Base-by-base conservation (phyloP, 2,888 invertebrate genomes). In the Ecdyonurus torrentis region DNA sequence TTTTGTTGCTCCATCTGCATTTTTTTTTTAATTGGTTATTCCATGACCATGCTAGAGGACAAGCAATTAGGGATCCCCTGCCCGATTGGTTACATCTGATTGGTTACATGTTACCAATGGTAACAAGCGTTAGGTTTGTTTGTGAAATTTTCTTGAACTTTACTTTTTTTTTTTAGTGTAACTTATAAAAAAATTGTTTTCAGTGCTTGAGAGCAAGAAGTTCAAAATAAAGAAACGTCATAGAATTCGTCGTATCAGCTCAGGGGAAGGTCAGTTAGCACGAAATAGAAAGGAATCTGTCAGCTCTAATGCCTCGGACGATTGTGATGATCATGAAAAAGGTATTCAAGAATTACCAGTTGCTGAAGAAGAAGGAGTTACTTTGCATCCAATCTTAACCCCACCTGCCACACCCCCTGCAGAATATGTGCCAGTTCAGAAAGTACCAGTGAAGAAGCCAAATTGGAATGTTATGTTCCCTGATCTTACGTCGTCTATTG, bases 241-340 rank as follows among this genome's bases (percentile, higher is more conserved):
- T n/a, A 7, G 55, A 22, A 55, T 55, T n/a, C n/a, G 55, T n/a
- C 20, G 37, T 15, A 60, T 24, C 60, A 60, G 60, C 24, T 24
- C 60, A 10, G 60, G 60, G 2, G 60, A 60, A 2, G 24, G 20
- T 23, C 59, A 18, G 2, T 5, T 37, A 2, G 10, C 24, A 19
- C 24, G 60, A 23, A 37, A 19, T 2, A 60, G 60, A 60, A 60
- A 60, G 3, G 60, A 60, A 2, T 65, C 65, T 52, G 25, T 61
- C 15, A 58, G 63, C 23, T 65, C 64, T 23, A 63, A 58, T 7
- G 62, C 63, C 52, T 65, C 61, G 58, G 60, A 66, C 20, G 58
- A 37, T 58, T 60, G 64, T 58, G 66, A 65, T 2, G 65, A 66
- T 23, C 50, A 64, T 52, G 63, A 65, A 7, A 61, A 64, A 10